These are phyloP conservation scores for Bombus huntii DNA, from an alignment of 1,140 invertebrate genomes.

Conservation along the genomic window DNA sequence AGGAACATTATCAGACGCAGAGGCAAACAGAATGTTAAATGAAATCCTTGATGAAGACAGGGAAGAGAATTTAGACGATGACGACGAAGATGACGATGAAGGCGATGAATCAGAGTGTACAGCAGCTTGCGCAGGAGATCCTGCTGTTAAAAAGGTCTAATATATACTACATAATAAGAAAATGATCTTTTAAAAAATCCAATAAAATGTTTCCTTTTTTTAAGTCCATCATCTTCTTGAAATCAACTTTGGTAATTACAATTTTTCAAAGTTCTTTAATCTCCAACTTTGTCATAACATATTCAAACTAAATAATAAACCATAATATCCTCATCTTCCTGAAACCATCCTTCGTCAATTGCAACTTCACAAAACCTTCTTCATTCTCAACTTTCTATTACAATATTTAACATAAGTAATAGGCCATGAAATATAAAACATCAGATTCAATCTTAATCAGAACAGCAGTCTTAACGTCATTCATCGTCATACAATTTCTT, in stretches of 20 bases:
- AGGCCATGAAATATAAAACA: too few relatives aligned
- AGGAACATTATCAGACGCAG: conserved; percentile 15
- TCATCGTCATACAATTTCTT: neutral
- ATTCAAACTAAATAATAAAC: neutral
- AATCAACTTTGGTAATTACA: neutral
- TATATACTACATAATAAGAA: neutral
- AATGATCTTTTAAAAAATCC: neutral
- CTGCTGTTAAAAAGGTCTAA: neutral
- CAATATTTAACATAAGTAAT: neutral
- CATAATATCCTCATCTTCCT: neutral
- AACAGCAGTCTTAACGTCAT: too few relatives aligned
- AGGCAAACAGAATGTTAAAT: conserved; percentile 51
- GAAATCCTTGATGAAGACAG: conserved; percentile 56
- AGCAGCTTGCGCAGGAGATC: neutral
- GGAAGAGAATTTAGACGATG: neutral
- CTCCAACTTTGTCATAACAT: neutral
- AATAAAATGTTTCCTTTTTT: neutral
- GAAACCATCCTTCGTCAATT: neutral
- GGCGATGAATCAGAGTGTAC: neutral
- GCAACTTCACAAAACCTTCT: neutral
- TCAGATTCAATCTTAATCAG: too few relatives aligned
- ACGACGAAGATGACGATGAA: neutral
- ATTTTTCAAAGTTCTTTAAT: too few relatives aligned
- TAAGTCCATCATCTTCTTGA: neutral
- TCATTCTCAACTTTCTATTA: neutral